Base-by-base conservation (phyloP, 2,113 vertebrate genomes). In the Gopherus flavomarginatus region DNA sequence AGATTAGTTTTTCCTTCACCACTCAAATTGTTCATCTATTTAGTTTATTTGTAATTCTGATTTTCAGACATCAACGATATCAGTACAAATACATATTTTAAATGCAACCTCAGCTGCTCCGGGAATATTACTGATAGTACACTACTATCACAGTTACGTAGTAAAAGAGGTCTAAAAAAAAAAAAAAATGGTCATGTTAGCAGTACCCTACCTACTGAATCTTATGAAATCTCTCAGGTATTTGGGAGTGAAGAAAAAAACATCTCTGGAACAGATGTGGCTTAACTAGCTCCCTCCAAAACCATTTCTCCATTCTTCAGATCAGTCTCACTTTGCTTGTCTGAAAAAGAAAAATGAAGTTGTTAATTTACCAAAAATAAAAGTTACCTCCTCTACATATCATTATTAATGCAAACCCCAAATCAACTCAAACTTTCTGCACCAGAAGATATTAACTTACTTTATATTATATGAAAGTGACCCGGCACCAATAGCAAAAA, bases 151-250 rank as follows among this genome's bases (percentile, higher is more conserved):
- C 19, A 80, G 31, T 62, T 65, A 56, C 24, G 86, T 35, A 75
- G 86, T 47, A 13, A 49, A 89, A 11, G 31, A 92, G 42, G 78
- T 90, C 27, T 75, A 84, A 52, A 29, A 59, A 52, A 44, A 44
- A 44, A 44, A 44, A 44, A 44, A 29, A 4, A 89, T 3, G 65
- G 85, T 17, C n/a, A 52, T 54, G 50, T 57, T 90, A 87, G 31
- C 80, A 79, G 54, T 94, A 94, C 84, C 85, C 50, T 95, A 96
- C 93, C 94, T 96, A 88, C 77, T 27, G 35, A 81, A 22, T 31
- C 88, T 92, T 83, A 81, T 24, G 3, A 88, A 92, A 47, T 78
- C 89, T 93, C 16, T 90, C 79, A 1, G 21, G 6, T 42, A 31
- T 35, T 84, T 86, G 0, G 0, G 44, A 83, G 86, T 54, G 26